These are phyloP conservation scores for Punctoribates punctum DNA, from an alignment of 2,888 invertebrate genomes.

Conservation along the genomic window DNA sequence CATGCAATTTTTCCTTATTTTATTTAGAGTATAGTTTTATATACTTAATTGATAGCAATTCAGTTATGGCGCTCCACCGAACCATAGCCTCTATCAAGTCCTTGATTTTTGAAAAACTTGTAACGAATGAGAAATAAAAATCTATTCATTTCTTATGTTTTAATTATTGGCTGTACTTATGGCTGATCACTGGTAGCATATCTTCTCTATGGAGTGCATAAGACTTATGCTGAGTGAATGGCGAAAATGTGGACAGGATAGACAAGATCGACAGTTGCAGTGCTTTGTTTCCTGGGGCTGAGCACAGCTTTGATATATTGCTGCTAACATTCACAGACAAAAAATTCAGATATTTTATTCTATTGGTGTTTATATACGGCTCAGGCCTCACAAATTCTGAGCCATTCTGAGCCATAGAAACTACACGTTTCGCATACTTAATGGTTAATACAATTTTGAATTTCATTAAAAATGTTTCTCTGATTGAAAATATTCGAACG, in stretches of 20 bases:
- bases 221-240: not conserved
- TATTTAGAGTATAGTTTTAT: too few species aligned
- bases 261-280: constrained; percentile 2
- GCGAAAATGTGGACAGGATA: not conserved
- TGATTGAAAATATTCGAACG: too few species aligned
- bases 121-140: too few species aligned
- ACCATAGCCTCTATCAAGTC: too few species aligned
- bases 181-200: not conserved
- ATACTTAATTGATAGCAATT: too few species aligned
- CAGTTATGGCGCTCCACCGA: too few species aligned
- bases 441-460: not conserved
- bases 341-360: constrained; percentile 11
- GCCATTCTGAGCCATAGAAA: not conserved
- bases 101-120: too few species aligned
- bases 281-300: constrained; percentile 36
- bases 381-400: constrained; percentile 29
- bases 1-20: too few species aligned
- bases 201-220: too few species aligned
- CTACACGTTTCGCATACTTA: constrained; percentile 1
- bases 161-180: too few species aligned
- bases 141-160: too few species aligned
- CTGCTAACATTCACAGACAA: constrained; percentile 9
- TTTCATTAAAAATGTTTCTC: not conserved
- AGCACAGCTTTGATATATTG: constrained; percentile 29
- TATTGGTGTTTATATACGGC: not conserved